Conservation (phyloP, 2,797 vertebrate species). For the Pempheris klunzingeri region DNA sequence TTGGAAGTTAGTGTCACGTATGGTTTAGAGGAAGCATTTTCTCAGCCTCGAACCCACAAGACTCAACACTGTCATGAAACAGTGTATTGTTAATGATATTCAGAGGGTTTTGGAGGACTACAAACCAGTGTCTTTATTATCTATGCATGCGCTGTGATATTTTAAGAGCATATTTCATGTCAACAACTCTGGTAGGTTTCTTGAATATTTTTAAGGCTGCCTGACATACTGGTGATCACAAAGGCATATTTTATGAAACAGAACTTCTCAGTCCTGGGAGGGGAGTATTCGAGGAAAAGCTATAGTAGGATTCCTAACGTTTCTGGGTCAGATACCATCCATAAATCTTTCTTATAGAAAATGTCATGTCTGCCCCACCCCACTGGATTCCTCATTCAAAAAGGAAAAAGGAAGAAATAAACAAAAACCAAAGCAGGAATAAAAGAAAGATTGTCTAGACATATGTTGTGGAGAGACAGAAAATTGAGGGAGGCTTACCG, state of each 20-base stretch:
- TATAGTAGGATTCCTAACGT: conserved; percentile 51
- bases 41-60: conserved; percentile 18
- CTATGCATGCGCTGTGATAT: conserved; percentile 7
- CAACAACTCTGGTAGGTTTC: conserved; percentile 29
- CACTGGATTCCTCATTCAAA: conserved; percentile 26
- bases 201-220: conserved; percentile 34
- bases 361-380: conserved; percentile 53
- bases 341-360: conserved; percentile 78
- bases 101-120: conserved; percentile 10
- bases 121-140: conserved; percentile 17
- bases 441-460: conserved; percentile 51
- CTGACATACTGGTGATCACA: conserved; percentile 43
- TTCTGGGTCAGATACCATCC: conserved; percentile 64
- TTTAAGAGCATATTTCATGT: conserved; percentile 55
- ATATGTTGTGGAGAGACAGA: conserved; percentile 53
- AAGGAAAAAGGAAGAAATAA: conserved; percentile 43
- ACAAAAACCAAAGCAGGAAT: conserved; percentile 44
- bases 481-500: conserved; percentile 57
- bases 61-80: conserved; percentile 21
- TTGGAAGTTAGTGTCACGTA: conserved; percentile 4
- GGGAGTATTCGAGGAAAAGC: conserved; percentile 39
- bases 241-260: conserved; percentile 54
- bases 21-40: conserved; percentile 28
- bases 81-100: no score
- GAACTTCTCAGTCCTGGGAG: conserved; percentile 29